Base-by-base conservation (phyloP, 2,797 vertebrate species). In the Amazona ochrocephala region DNA sequence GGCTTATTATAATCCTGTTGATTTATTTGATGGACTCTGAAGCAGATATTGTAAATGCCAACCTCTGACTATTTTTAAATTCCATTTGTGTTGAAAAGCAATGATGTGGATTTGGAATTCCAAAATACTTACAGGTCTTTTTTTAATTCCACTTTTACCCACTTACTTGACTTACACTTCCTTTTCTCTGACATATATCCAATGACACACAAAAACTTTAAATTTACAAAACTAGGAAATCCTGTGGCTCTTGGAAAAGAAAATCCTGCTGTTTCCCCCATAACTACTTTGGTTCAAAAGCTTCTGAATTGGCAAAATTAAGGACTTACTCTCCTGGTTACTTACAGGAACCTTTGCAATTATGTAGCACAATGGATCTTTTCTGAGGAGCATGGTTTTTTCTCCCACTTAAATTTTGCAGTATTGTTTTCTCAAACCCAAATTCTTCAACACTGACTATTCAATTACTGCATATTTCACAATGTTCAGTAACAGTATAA, bases 301-400 rank as follows among this genome's bases (percentile, higher is more conserved):
- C 48, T 54, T 64, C 24, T 53, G 64, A 76, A 56, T 13, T 68
- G 54, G 72, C 15, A 82, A 72, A 72, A 83, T n/a, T n/a, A 11
- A 4, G 30, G 5, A 71, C 79, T 68, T 65, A 27, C 27, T 56
- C 37, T 68, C n/a, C 20, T 61, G 8, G 39, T 45, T 41, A 21
- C 45, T 84, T 17, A 41, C 5, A 19, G 22, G 24, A 79, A 62
- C 8, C 15, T 87, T 58, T 75, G 27, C 71, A 84, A 64, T 71
- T 27, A 27, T 1, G 0, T 44, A 53, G 68, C 6, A 48, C 0
- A 2, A 19, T 11, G 6, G 14, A 39, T 42, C 26, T 58, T 64
- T 48, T 26, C 53, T 70, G 13, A 68, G 17, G 15, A 37, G 13
- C 8, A 29, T 51, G 16, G 45, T 68, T 73, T 77, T 47, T 73